Percentiles rank a stretch among this genome's conserved stretches.
Evolutionary conservation across 2,113 vertebrate genomes (phyloP).

Genomic region (Mormyrus lacerda): DNA sequence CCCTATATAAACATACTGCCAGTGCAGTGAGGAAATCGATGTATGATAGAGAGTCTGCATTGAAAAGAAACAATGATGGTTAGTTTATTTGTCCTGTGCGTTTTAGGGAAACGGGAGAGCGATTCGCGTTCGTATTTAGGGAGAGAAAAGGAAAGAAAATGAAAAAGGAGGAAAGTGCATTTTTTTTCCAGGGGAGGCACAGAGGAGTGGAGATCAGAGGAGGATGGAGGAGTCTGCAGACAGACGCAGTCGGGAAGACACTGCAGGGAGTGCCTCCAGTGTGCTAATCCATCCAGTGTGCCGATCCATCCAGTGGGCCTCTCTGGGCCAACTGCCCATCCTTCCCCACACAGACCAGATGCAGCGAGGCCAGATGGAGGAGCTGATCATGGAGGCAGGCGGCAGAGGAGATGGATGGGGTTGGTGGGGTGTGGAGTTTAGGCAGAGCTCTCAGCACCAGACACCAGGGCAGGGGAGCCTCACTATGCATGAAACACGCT

Average conservation of each 20-base stretch:
- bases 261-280: slow-evolving; percentile 37
- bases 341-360: slow-evolving; percentile 40
- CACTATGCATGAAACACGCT: neutral
- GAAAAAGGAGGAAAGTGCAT: neutral
- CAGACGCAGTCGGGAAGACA: slow-evolving; percentile 34
- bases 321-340: slow-evolving; percentile 38
- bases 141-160: neutral
- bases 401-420: slow-evolving; percentile 26
- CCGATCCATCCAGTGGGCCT: slow-evolving; percentile 44
- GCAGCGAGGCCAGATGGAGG: slow-evolving; percentile 60
- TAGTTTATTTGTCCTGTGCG: neutral
- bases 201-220: neutral
- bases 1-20: neutral
- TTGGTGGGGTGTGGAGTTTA: neutral
- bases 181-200: neutral
- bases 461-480: neutral
- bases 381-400: slow-evolving; percentile 61
- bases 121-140: neutral
- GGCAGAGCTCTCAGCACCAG: neutral
- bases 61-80: slow-evolving; percentile 3
- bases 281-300: slow-evolving; percentile 26
- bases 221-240: slow-evolving; percentile 28
- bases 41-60: neutral
- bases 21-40: neutral
- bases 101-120: neutral